Conservation (phyloP, 2,888 invertebrate genomes). For the Aleiodes testaceus region DNA sequence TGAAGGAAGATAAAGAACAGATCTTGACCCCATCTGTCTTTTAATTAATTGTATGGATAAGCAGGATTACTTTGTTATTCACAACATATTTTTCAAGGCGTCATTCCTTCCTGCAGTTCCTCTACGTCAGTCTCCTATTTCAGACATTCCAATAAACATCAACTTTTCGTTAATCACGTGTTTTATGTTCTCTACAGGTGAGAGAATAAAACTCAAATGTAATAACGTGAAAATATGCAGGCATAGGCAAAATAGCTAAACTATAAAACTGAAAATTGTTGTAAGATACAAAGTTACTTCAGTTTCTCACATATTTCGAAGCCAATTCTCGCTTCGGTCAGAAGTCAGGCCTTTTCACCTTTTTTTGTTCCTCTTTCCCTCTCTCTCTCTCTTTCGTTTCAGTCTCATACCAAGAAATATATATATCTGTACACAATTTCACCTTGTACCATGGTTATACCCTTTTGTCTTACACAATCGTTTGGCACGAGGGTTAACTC, state of each 20-base stretch:
- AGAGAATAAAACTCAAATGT: not conserved
- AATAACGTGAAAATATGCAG: conserved; percentile 34
- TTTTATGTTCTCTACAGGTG: not conserved
- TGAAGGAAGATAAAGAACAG: no score
- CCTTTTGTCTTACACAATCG: conserved; percentile 21
- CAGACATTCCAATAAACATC: no score
- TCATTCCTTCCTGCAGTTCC: no score
- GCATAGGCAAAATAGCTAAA: conserved; percentile 36
- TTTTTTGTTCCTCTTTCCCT: not conserved
- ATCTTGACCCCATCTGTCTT: no score
- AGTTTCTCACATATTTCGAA: conserved; percentile 13
- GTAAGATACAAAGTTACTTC: conserved; percentile 38
- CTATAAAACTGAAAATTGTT: conserved; percentile 38
- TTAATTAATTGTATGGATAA: no score
- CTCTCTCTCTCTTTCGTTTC: not conserved
- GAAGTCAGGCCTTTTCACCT: conserved; percentile 11
- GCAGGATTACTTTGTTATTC: no score
- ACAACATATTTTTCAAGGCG: no score
- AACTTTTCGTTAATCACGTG: not conserved
- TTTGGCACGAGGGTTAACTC: conserved; percentile 36
- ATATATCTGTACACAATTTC: conserved; percentile 19
- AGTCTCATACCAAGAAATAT: conserved; percentile 6
- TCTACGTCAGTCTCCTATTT: no score
- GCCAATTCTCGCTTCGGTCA: conserved; percentile 24
- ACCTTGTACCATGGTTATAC: conserved; percentile 4